Conservation (phyloP, 2,888 invertebrate species). For the Omphaloscelis lunosa region DNA sequence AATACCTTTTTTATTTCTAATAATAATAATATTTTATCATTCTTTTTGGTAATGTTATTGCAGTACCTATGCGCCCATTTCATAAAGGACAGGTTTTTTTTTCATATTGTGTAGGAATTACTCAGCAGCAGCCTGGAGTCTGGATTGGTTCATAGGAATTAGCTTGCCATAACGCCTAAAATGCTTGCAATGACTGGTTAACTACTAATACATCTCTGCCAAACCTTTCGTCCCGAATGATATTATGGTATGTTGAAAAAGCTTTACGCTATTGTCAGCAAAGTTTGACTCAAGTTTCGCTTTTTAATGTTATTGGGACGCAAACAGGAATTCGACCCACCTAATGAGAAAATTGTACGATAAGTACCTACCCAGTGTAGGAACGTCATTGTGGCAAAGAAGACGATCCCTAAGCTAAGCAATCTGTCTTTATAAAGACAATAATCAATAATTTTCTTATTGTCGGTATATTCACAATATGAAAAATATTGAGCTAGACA, state of each 20-base stretch:
- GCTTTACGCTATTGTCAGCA: background rate
- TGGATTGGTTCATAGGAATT: background rate
- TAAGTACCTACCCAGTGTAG: background rate
- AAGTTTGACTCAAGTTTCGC: background rate
- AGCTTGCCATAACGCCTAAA: background rate
- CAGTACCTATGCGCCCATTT: no score
- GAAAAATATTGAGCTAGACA: slow-evolving; percentile 11
- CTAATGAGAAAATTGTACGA: background rate
- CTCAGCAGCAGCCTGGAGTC: background rate
- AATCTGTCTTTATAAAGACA: background rate
- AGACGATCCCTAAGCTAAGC: background rate
- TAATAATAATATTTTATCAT: no score
- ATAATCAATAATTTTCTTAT: no score
- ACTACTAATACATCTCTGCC: background rate
- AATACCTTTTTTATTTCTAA: no score
- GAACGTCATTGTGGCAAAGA: background rate
- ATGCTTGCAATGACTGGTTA: background rate
- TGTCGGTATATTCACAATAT: background rate
- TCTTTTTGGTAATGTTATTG: no score
- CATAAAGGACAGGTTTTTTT: no score
- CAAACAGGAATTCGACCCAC: background rate
- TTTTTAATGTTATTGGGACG: background rate
- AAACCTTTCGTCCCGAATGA: background rate
- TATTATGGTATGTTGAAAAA: background rate
- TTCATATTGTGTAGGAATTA: background rate